Base-by-base conservation (phyloP, 2,113 vertebrate genomes). In the Neofelis nebulosa region DNA sequence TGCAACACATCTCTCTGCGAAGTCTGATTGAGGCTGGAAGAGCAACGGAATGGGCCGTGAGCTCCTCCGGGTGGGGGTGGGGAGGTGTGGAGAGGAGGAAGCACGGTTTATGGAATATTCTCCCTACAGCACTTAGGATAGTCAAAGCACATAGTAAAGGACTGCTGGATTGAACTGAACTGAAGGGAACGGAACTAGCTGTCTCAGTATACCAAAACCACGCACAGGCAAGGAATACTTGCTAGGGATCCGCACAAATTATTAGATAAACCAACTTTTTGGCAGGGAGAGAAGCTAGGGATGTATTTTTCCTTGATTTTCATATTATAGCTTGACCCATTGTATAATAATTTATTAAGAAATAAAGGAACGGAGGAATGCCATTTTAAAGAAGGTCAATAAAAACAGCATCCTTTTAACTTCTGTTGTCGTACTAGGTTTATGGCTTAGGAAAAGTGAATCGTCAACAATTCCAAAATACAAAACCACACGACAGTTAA, bases 321-420 rank as follows among this genome's bases (percentile, higher is more conserved):
- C 3, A 63, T 55, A 65, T 74, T 80, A 91, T 82, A 85, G n/a
- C 29, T 86, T 95, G 61, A 66, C 33, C 25, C 5, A 91, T 0
- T 93, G 8, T 38, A 88, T 80, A 89, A 74, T 84, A 74, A 55
- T 80, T 93, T 93, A 80, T 80, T 68, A 95, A 81, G 45, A 94
- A 41, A 85, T 15, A 66, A 96, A 45, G 52, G 38, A 68, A 55
- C 27, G 61, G 68, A 87, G 13, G 33, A 90, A 79, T 48, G 25
- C 5, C 50, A 69, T 55, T 57, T 96, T 82, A 92, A 93, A 79
- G 13, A 80, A 95, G 84, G 63, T 4, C 87, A 96, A 65, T 71
- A 79, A 89, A 90, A 94, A 31, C 4, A 89, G 52, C 25, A 73
- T 73, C 18, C 38, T 83, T 76, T 89, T 78, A 50, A 78, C 1